Evolutionary conservation across 1,140 invertebrate genomes (phyloP).

Genomic region (Ephestia elutella): DNA sequence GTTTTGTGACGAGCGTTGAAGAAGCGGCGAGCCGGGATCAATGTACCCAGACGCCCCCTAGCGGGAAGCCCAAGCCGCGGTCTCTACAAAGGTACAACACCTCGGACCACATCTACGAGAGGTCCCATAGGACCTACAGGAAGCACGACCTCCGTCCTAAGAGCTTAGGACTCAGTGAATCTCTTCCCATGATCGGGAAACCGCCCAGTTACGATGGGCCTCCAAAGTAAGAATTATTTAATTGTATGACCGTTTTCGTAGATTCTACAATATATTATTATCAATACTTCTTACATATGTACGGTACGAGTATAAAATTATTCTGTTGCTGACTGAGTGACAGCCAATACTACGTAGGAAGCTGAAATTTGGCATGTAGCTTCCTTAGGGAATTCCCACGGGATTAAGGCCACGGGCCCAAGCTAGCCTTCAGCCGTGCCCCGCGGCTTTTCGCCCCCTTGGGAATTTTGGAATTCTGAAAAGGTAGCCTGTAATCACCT

Average conservation of each 20-base stretch:
- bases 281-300: too few relatives aligned
- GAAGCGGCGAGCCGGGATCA: constrained; percentile 49
- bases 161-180: constrained; percentile 51
- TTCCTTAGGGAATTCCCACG: too few relatives aligned
- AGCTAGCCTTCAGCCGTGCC: too few relatives aligned
- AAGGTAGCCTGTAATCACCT: too few relatives aligned
- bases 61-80: constrained; percentile 48
- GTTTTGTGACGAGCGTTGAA: constrained; percentile 64
- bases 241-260: background rate
- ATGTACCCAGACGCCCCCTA: constrained; percentile 63
- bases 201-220: constrained; percentile 59
- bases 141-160: constrained; percentile 45
- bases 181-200: constrained; percentile 49
- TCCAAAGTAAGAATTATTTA: constrained; percentile 44
- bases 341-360: too few relatives aligned
- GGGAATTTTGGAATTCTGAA: too few relatives aligned
- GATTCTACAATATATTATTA: too few relatives aligned
- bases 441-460: too few relatives aligned
- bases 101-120: constrained; percentile 60
- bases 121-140: constrained; percentile 37
- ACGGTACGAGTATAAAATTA: too few relatives aligned
- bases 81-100: constrained; percentile 65
- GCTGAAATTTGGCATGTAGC: too few relatives aligned
- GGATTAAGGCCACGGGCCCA: too few relatives aligned
- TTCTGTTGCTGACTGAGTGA: too few relatives aligned